Base-by-base conservation (phyloP, 2,113 vertebrate genomes). In the Mixornis gularis region DNA sequence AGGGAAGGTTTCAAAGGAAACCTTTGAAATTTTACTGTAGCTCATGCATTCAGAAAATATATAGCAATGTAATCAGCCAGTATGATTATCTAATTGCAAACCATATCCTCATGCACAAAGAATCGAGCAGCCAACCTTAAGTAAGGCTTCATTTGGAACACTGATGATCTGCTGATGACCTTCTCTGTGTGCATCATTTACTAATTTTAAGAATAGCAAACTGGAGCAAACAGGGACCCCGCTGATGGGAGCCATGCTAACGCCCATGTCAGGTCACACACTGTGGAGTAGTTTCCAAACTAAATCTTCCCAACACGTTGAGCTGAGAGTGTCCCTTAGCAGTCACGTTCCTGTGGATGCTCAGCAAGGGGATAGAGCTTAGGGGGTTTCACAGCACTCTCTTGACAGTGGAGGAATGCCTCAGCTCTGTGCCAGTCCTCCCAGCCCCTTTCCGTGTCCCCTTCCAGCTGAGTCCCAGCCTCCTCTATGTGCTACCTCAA, bases 221-320 rank as follows among this genome's bases (percentile, higher is more conserved):
- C 13, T 43, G 68, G 43, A 81, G 40, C 30, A 43, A 80, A 40
- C 13, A n/a, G 44, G 30, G 63, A 44, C 29, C 27, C 9, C 12
- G 0, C 49, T 66, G 73, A 9, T 4, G 34, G 27, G 40, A 76
- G 10, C 30, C 9, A 2, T 0, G 1, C 46, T 80, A 53, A 53
- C 0, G 0, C 17, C 41, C 12, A 1, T 22, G 34, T 34, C 85
- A 41, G 27, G 22, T 65, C 68, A 63, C 38, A 26, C 3, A 0
- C 51, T 59, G 68, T 55, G 83, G 10, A 5, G 13, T 51, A 34
- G 26, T 24, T 93, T 73, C 51, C 22, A 63, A 89, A 30, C 14
- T 9, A 25, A 65, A 63, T 84, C 43, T 26, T 78, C 9, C 25
- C 41, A 26, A 46, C 34, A 10, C 0, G 0, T 16, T 1, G 9